Evolutionary conservation across 2,888 invertebrate genomes (phyloP), one percentile per base, ranked within the genome.

Genomic region (Therioaphis trifolii): DNA sequence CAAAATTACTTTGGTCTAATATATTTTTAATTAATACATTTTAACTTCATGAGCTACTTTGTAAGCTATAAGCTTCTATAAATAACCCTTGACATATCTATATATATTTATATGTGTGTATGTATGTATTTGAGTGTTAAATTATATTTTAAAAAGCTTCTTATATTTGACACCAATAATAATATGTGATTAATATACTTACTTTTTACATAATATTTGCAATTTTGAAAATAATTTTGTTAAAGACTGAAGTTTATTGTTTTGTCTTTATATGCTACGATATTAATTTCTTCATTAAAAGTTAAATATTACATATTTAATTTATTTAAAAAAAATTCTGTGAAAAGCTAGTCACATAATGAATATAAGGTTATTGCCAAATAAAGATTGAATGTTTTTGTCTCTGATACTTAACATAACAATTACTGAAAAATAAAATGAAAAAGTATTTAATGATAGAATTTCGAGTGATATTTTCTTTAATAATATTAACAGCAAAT

Each of bases 261-360:
- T 63, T 82, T 52, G 74, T 74, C 63, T 74, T 72, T 52, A 52
- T 24, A 71, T 80, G 43, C 46, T 66, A 29, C 29, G 29, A 63
- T 63, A 63, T 24, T 78, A 40, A 68, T 40, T 43, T 55, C 18
- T 79, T 79, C 7, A 27, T 55, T 61, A 3, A 71, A 69, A 72
- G 61, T 46, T 21, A 1, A 27, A 24, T n/a, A 5, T 40, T 40
- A n/a, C 24, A 49, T 58, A 2, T 72, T 46, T 52, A 29, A 61
- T 29, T 40, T 71, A 66, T 49, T 66, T 35, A 43, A 15, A 35
- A 18, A 43, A 72, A 15, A 24, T 40, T 49, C 21, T 82, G 18
- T 63, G 18, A 74, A 80, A 52, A 2, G 5, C 82, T 82, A 82
- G 82, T 82, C 82, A 66, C 52, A 49, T n/a, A 21, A 24, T 61